Evolutionary conservation across 2,888 invertebrate species (phyloP).

Genomic region (Lamellibrachia satsuma): DNA sequence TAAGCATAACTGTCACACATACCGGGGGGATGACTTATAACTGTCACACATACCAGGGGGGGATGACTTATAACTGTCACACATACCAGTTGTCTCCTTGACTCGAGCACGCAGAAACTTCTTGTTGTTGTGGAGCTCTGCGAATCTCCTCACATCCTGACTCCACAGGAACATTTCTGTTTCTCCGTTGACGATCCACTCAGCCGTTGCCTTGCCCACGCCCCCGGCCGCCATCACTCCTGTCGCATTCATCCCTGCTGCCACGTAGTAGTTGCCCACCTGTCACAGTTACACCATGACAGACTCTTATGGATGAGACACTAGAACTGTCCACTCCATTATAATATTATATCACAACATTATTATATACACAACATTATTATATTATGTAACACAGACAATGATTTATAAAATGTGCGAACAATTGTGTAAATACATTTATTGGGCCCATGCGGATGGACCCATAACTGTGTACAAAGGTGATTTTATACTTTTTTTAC

Average conservation of each 20-base stretch:
- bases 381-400: too few species aligned
- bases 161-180: conserved; percentile 87
- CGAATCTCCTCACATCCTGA: conserved; percentile 84
- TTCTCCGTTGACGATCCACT: conserved; percentile 79
- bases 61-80: neutral
- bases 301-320: too few species aligned
- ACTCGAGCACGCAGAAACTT: conserved; percentile 90
- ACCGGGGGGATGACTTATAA: neutral
- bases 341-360: too few species aligned
- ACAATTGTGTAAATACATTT: too few species aligned
- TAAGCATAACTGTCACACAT: too few species aligned
- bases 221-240: conserved; percentile 96
- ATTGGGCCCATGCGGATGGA: too few species aligned
- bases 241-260: conserved; percentile 95
- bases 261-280: conserved; percentile 88
- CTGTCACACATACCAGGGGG: conserved; percentile 62
- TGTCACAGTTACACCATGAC: conserved; percentile 55
- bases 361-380: too few species aligned
- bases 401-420: too few species aligned
- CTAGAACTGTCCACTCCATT: too few species aligned
- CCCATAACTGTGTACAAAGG: too few species aligned
- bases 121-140: conserved; percentile 90
- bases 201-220: conserved; percentile 88
- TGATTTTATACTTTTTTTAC: too few species aligned
- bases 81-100: conserved; percentile 87